A percentile compares a stretch with the other conserved stretches of the same genome.
Conservation (phyloP, 2,888 invertebrate genomes). For the Maniola hyperantus region DNA sequence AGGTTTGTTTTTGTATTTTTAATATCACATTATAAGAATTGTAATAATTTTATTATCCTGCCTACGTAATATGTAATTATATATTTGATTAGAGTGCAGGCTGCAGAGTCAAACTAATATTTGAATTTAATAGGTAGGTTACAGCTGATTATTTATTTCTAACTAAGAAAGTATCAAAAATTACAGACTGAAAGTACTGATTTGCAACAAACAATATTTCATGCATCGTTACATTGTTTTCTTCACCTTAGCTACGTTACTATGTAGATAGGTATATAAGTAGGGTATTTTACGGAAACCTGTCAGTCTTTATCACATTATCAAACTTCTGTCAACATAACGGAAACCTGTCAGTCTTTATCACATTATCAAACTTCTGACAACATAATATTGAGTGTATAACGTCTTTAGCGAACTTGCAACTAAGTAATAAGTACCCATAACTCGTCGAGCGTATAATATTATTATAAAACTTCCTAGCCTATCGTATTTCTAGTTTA, state of each 20-base stretch:
- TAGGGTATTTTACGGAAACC: slow-evolving; percentile 5
- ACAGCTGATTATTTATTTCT: too few relatives aligned
- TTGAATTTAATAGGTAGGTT: too few relatives aligned
- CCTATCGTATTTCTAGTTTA: slow-evolving; percentile 63
- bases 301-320: slow-evolving; percentile 6
- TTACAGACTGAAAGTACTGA: too few relatives aligned
- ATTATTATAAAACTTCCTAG: slow-evolving; percentile 63
- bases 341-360: slow-evolving; percentile 9
- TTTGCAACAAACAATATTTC: too few relatives aligned
- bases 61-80: too few relatives aligned
- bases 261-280: not conserved
- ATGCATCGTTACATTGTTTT: too few relatives aligned
- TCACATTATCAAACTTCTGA: slow-evolving; percentile 6
- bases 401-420: slow-evolving; percentile 12
- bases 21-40: not conserved
- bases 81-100: too few relatives aligned
- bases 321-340: slow-evolving; percentile 5
- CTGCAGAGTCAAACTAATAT: too few relatives aligned
- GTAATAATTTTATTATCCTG: not conserved
- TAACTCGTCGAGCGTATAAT: slow-evolving; percentile 49
- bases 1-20: not conserved
- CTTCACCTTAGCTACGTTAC: not conserved
- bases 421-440: slow-evolving; percentile 37
- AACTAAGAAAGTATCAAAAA: too few relatives aligned
- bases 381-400: not conserved